Conservation (phyloP, 2,888 invertebrate species). For the Theretra japonica region DNA sequence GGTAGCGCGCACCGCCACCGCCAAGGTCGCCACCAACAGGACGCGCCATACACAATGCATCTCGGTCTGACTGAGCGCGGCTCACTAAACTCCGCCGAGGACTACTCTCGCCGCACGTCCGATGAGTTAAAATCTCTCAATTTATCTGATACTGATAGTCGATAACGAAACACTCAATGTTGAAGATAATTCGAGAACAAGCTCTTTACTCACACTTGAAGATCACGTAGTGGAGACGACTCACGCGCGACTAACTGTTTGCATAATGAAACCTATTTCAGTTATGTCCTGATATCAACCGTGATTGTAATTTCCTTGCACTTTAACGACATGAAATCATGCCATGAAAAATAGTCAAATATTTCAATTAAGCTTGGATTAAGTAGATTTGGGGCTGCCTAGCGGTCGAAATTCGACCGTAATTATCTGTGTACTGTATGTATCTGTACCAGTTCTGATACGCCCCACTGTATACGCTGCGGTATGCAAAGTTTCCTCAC, state of each 20-base stretch:
- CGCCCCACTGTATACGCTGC: no score
- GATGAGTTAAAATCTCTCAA: background rate
- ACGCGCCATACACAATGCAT: background rate
- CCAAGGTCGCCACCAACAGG: background rate
- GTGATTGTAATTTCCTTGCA: no score
- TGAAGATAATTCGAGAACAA: background rate
- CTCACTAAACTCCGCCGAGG: background rate
- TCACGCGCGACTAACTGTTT: background rate
- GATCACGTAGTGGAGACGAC: background rate
- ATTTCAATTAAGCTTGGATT: no score
- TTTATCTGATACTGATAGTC: background rate
- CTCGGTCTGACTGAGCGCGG: background rate
- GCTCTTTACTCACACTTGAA: background rate
- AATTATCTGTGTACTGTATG: no score
- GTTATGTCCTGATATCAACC: no score
- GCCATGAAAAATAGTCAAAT: no score
- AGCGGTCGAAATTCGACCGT: no score
- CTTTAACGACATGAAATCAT: no score
- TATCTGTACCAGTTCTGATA: no score
- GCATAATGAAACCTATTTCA: no score
- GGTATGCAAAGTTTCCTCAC: no score
- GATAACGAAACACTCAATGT: background rate
- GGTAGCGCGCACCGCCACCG: background rate
- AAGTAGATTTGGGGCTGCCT: no score
- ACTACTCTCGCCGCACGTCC: background rate